Base-by-base conservation (phyloP, 2,797 vertebrate species). In the Calcarius lapponicus region DNA sequence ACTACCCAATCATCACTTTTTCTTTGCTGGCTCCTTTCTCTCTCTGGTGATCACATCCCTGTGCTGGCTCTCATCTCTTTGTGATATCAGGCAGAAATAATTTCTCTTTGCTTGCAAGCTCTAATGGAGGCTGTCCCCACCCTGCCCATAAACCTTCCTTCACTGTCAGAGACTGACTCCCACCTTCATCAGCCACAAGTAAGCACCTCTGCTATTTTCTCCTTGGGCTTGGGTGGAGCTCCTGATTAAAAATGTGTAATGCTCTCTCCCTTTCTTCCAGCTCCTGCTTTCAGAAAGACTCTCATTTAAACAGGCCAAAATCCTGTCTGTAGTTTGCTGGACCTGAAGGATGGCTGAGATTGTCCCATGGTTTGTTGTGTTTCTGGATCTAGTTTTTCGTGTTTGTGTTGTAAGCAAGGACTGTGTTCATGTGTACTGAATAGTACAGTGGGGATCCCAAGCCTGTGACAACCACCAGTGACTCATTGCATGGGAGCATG, bases 141-240 rank as follows among this genome's bases (percentile, higher is more conserved):
- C 80, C 88, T 95, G 38, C 67, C 69, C 78, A 54, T 93, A 95
- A 95, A 94, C 69, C 80, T 84, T 79, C 20, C 4, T 76, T 92
- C 71, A 20, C 21, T 66, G 78, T 96, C 64, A 82, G 80, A 93
- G 92, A 13, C 61, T 92, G 50, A 74, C 62, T 95, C 95, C 90
- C 62, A 94, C 93, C 66, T 88, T 81, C 66, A 40, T 61, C 90
- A 94, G 25, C 85, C 71, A 76, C 84, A 82, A 69, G 74, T 62
- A 92, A 91, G 60, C 56, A 94, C 38, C 78, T 95, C 71, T 95
- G 88, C 74, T 92, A 15, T 95, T 93, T 95, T 93, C 78, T 95
- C 95, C 93, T 84, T 9, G 0, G 93, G 94, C 88, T 89, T 96
- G 90, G 95, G 96, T 95, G 96, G 95, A 89, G 74, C 64, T 54